These are phyloP conservation scores for Harpagifer antarcticus DNA, from an alignment of 2,797 vertebrate species.

Conservation along the genomic window DNA sequence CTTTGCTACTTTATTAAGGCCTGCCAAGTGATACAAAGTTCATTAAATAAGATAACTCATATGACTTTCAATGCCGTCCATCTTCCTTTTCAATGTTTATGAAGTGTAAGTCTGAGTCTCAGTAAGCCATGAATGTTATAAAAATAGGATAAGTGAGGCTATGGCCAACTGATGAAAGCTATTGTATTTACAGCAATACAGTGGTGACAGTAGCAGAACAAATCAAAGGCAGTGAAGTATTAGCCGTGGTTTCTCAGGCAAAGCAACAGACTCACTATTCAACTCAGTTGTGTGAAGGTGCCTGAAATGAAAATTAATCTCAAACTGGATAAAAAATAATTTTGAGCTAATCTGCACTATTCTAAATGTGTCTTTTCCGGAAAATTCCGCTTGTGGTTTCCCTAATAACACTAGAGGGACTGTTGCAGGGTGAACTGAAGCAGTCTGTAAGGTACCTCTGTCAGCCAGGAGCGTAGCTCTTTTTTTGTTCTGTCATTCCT, in stretches of 20 bases:
- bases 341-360: not conserved
- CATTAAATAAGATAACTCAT: not conserved
- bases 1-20: not conserved
- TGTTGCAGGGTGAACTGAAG: not conserved
- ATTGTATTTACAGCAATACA: not conserved
- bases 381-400: not conserved
- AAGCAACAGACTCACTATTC: not conserved
- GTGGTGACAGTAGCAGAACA: too few species aligned
- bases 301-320: too few species aligned
- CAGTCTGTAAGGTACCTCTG: constrained; percentile 22
- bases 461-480: constrained; percentile 28
- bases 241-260: not conserved
- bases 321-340: not conserved
- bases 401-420: not conserved
- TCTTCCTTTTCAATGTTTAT: not conserved
- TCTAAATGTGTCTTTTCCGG: not conserved
- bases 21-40: too few species aligned
- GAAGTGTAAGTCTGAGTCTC: not conserved
- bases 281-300: not conserved
- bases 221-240: not conserved
- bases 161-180: too few species aligned
- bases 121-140: not conserved
- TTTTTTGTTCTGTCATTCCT: constrained; percentile 55
- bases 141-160: too few species aligned
- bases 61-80: too few species aligned